Conservation (phyloP, 2,797 vertebrate species). For the Sylvilagus floridanus region DNA sequence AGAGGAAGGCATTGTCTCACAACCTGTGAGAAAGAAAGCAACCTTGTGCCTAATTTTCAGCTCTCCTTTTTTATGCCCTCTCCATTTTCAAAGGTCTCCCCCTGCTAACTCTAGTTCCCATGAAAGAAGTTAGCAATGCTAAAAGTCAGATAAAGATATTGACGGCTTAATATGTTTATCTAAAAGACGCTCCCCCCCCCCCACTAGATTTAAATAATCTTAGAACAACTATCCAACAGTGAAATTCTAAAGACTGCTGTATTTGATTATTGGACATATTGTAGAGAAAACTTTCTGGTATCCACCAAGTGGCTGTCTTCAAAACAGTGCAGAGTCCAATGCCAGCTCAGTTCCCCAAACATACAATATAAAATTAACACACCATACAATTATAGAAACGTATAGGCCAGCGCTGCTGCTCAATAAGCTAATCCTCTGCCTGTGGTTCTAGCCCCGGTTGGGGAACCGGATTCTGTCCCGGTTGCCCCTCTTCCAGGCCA, state of each 20-base stretch:
- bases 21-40: neutral
- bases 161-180: neutral
- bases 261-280: neutral
- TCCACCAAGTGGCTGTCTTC: neutral
- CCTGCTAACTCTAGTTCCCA: neutral
- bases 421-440: no score
- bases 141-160: neutral
- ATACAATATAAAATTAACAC: neutral
- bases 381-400: neutral
- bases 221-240: neutral
- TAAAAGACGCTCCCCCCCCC: neutral
- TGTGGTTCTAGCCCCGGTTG: no score
- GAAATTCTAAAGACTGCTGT: neutral
- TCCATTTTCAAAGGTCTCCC: neutral
- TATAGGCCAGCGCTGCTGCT: no score
- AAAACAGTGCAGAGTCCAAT: neutral
- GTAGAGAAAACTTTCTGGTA: neutral
- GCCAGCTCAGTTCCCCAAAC: neutral
- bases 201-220: neutral
- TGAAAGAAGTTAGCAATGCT: neutral
- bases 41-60: neutral
- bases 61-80: neutral
- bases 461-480: no score
- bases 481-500: no score
- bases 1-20: neutral